Evolutionary conservation across 2,888 invertebrate genomes (phyloP), one percentile per base, ranked within the genome.

Genomic region (Baronia brevicornis): DNA sequence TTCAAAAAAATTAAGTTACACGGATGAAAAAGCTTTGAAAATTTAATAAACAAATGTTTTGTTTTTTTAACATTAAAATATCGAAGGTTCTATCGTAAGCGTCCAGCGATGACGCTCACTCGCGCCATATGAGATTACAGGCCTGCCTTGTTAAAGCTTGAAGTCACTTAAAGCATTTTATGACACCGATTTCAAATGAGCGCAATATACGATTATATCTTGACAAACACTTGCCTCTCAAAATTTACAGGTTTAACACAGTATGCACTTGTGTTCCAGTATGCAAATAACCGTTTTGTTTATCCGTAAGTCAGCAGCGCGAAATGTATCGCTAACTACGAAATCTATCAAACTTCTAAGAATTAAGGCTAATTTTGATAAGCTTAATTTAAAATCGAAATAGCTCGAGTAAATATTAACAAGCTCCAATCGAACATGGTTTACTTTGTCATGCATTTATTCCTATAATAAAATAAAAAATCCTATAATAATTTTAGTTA

Each of bases 101-200:
- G 80, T 73, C 68, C 60, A 58, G 18, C 68, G 54, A 62, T 60
- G 70, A 63, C 72, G 77, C 65, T 48, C 64, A 45, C 65, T 54
- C 65, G 60, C 66, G 61, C 61, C 62, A 59, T 72, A 70, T 69
- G 66, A 75, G 61, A 67, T 67, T 61, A 64, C 47, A 48, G 43
- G 51, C 56, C 50, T 55, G 51, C 58, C 63, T 60, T 59, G 60
- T 59, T 57, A 56, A 64, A 67, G 56, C 57, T 54, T 47, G 51
- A 60, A 60, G 61, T 43, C 51, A 46, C 43, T 46, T 29, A 5
- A 40, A 51, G 53, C 44, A 47, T 48, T 44, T 48, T 47, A 56
- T 33, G 43, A 44, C 45, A 54, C 48, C 56, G 48, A 68, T 66
- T 69, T 63, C 46, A 64, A 68, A 63, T 49, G 54, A 50, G 48